phyloP scores from a whole-genome alignment of 2,113 vertebrate genomes.

The Sceloporus tristichus region DNA sequence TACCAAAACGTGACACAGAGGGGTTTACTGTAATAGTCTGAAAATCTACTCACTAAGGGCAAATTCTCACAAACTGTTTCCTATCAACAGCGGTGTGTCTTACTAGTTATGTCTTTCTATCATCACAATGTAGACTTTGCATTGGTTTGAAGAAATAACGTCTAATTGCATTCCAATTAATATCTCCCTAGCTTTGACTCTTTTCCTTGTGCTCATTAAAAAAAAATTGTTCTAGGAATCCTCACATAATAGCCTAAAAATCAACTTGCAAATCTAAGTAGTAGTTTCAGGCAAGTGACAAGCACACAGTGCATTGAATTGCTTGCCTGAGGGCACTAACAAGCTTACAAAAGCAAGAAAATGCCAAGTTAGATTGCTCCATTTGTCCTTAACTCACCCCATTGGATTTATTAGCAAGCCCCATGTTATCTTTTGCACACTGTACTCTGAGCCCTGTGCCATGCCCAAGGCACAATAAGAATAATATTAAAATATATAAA shows the following conservation, averaged over 20 bases:
- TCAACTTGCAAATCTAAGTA: slow-evolving; percentile 24
- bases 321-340: slow-evolving; percentile 37
- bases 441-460: not conserved
- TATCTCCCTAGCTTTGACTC: slow-evolving; percentile 23
- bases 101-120: not conserved
- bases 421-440: slow-evolving; percentile 30
- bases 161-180: rapidly evolving
- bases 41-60: not conserved
- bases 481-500: not conserved
- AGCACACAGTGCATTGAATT: slow-evolving; percentile 44
- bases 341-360: slow-evolving; percentile 38
- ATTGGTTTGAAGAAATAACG: slow-evolving; percentile 27
- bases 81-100: not conserved
- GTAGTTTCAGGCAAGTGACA: slow-evolving; percentile 41
- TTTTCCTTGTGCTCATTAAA: slow-evolving; percentile 21
- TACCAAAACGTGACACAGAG: not conserved
- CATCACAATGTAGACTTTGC: slow-evolving; percentile 34
- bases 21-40: not conserved
- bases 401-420: slow-evolving; percentile 36
- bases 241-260: slow-evolving; percentile 38
- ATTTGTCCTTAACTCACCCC: slow-evolving; percentile 61
- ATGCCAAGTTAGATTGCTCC: slow-evolving; percentile 38
- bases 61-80: not conserved
- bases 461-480: slow-evolving; percentile 44
- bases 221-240: slow-evolving; percentile 42